A percentile compares a stretch with the other conserved stretches of the same genome.
Conservation (phyloP, 2,113 vertebrate genomes). For the Prunella fulvescens region DNA sequence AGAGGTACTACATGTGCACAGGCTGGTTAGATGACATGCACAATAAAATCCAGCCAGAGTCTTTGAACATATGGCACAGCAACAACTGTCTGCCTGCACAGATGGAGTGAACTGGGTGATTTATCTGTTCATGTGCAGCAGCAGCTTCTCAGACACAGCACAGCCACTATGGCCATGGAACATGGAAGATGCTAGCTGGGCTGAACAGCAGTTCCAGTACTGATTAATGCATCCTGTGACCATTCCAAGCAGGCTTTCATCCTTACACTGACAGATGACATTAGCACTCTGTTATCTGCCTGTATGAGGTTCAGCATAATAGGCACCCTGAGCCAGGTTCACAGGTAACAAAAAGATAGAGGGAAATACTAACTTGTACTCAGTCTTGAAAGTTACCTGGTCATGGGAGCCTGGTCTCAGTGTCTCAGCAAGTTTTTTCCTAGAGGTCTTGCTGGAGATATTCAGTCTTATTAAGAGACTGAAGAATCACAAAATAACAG, state of each 20-base stretch:
- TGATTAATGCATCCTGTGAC: background rate
- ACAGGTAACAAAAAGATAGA: background rate
- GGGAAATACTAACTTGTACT: background rate
- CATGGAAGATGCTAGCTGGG: background rate
- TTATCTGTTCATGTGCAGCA: background rate
- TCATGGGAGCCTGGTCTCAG: background rate
- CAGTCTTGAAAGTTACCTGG: background rate
- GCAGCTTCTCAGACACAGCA: background rate
- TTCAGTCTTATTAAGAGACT: background rate
- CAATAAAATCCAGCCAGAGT: background rate
- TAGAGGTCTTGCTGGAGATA: background rate
- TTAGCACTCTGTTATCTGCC: background rate
- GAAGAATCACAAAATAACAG: background rate
- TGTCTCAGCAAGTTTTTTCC: background rate
- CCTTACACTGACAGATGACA: background rate
- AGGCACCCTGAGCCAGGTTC: background rate
- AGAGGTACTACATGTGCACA: background rate
- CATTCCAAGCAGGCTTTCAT: background rate
- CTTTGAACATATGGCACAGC: constrained; percentile 8
- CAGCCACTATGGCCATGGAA: background rate
- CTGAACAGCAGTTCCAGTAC: background rate
- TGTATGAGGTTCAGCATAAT: background rate
- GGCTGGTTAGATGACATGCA: background rate
- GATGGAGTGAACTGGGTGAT: background rate
- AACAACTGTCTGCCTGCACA: constrained; percentile 32